These are phyloP conservation scores for Dryobates pubescens DNA, from an alignment of 2,797 vertebrate genomes.

Conservation along the genomic window DNA sequence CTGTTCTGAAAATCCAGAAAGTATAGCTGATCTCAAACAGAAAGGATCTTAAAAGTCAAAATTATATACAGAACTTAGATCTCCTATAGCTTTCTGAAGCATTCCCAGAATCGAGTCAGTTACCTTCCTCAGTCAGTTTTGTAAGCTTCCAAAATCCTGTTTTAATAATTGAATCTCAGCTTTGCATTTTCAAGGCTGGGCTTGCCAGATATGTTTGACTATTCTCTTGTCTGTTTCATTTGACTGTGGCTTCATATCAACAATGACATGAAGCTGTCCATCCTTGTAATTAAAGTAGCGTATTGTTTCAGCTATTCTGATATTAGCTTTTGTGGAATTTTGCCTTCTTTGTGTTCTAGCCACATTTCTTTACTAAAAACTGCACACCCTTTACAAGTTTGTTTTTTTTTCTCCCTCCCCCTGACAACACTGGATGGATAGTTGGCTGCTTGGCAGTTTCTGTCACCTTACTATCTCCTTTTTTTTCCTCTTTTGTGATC, in stretches of 20 bases:
- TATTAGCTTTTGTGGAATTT: neutral
- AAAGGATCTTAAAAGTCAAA: neutral
- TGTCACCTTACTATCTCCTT: neutral
- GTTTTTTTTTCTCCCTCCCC: neutral
- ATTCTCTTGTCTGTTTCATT: neutral
- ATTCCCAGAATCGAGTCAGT: neutral
- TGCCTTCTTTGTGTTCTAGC: neutral
- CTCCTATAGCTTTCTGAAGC: neutral
- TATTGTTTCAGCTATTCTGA: neutral
- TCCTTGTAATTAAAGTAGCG: neutral
- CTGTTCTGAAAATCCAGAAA: neutral
- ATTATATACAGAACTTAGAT: neutral
- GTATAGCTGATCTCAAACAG: neutral
- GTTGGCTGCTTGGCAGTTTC: neutral
- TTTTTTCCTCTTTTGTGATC: neutral
- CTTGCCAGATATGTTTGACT: neutral
- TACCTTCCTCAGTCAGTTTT: neutral
- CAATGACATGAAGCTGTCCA: neutral
- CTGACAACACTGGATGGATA: neutral
- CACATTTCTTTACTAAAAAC: neutral
- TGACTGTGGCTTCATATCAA: neutral
- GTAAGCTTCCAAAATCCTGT: neutral
- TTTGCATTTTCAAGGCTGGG: neutral
- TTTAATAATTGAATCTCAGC: neutral
- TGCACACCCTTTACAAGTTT: accelerated